Conservation (phyloP, 1,140 invertebrate species). For the Branchinecta lynchi region DNA sequence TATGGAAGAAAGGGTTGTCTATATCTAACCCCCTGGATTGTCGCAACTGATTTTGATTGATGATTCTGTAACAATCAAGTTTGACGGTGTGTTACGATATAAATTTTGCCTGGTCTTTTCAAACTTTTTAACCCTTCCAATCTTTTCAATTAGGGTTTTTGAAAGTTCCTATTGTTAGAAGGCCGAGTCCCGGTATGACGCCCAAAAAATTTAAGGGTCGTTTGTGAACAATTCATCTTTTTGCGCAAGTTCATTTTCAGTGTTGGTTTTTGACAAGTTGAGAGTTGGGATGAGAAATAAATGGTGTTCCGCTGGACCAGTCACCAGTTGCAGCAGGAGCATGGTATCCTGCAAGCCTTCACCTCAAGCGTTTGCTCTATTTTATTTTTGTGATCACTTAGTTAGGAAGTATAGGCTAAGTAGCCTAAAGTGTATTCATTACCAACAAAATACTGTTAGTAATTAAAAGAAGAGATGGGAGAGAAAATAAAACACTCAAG, state of each 20-base stretch:
- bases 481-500: no score
- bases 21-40: neutral
- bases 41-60: conserved; percentile 2
- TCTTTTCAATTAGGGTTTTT: conserved; percentile 12
- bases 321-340: no score
- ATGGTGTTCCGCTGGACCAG: no score
- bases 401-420: no score
- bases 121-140: conserved; percentile 12
- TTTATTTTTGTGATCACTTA: no score
- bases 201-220: conserved; percentile 9
- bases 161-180: neutral
- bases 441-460: no score
- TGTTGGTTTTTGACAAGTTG: conserved; percentile 7
- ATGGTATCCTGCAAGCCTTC: no score
- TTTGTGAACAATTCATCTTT: neutral
- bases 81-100: conserved; percentile 8
- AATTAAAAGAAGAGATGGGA: no score
- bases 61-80: neutral
- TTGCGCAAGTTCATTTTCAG: neutral
- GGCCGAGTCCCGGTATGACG: neutral
- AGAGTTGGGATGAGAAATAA: neutral
- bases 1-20: neutral
- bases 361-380: no score
- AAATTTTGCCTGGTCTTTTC: neutral
- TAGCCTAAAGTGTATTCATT: no score